Conservation (phyloP, 2,797 vertebrate genomes). For the Galago senegalensis region DNA sequence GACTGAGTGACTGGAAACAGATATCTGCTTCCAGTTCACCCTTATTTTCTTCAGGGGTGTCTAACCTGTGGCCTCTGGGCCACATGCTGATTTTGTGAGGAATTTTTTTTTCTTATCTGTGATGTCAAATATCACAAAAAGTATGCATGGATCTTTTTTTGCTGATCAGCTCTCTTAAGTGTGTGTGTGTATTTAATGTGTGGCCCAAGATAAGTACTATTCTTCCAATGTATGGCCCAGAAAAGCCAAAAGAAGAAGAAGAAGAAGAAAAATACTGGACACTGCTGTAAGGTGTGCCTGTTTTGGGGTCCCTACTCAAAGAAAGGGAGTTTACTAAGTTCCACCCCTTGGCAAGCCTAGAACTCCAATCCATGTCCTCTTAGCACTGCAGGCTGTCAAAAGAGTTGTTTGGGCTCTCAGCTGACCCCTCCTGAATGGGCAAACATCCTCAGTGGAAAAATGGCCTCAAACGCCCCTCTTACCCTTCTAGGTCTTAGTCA, state of each 20-base stretch:
- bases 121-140: too few relatives aligned
- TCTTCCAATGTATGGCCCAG: too few relatives aligned
- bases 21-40: not conserved
- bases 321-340: not conserved
- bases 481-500: not conserved
- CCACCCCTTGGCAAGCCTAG: not conserved
- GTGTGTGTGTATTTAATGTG: too few relatives aligned
- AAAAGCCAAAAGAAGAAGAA: too few relatives aligned
- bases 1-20: not conserved
- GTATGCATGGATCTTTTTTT: too few relatives aligned
- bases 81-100: too few relatives aligned
- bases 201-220: too few relatives aligned
- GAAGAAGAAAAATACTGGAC: too few relatives aligned
- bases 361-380: not conserved
- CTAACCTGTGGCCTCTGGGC: too few relatives aligned
- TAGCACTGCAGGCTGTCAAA: not conserved
- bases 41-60: not conserved
- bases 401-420: not conserved
- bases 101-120: too few relatives aligned
- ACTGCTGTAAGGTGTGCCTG: not conserved
- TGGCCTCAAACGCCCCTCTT: not conserved
- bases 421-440: not conserved
- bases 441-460: not conserved
- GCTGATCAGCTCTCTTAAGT: too few relatives aligned
- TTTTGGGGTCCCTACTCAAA: not conserved